Evolutionary conservation across 1,140 invertebrate genomes (phyloP), one percentile per base, ranked within the genome.

Genomic region (Drosophila ercepeae): DNA sequence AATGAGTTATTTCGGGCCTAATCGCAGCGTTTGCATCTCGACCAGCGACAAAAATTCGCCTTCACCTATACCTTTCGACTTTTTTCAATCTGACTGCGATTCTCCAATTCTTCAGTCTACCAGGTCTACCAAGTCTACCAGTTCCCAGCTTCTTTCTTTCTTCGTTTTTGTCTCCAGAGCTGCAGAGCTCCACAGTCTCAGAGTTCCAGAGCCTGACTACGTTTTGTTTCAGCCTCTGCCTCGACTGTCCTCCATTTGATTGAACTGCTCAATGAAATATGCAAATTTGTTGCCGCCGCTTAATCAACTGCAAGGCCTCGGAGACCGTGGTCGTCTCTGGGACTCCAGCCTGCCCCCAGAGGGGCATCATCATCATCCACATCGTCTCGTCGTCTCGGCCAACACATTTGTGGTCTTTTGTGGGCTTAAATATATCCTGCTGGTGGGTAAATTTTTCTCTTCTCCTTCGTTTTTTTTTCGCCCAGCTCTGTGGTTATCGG

Each of bases 221-320:
- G 45, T 52, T 52, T 65, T 53, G 46, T 52, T 29, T 41, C 45
- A 69, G 69, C 32, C 58, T 75, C 73, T 73, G 29, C 29, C 29
- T 14, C 14, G 59, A 67, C 70, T 86, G 86, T 89, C 76, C 86
- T 89, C 76, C 72, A 79, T 90, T 89, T 90, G 88, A 89, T 89
- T 90, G 75, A 89, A 90, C 88, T 89, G 75, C 81, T 89, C 88
- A 89, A 89, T 89, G 88, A 89, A 89, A 89, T 89, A 89, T 89
- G 88, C 88, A 89, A 88, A 78, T 88, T 86, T 90, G 77, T 89
- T 83, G 77, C 68, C 78, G 59, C 75, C 77, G 83, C 83, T 86
- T 86, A 86, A 86, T 86, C 82, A 86, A 86, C 83, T 86, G 76
- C 81, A 79, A 78, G 78, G 74, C 63, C 32, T 14, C 51, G 52